These are phyloP conservation scores for Bombus waltoni DNA, from an alignment of 1,140 invertebrate genomes.

Conservation along the genomic window DNA sequence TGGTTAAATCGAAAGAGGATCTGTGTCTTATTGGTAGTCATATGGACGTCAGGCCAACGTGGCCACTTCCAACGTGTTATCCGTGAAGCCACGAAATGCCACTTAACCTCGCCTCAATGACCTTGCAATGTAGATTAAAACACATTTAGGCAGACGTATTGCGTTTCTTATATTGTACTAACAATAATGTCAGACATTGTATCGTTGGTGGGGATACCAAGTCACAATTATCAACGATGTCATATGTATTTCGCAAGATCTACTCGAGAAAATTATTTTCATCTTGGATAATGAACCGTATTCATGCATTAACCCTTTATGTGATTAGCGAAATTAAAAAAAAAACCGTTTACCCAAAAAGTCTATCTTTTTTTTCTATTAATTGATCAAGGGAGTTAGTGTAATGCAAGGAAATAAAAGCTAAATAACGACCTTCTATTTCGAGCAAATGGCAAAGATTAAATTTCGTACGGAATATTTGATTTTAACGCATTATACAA, in stretches of 20 bases:
- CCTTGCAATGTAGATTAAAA: constrained; percentile 43
- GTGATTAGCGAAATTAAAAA: background rate
- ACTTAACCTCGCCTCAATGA: constrained; percentile 20
- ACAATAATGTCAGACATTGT: background rate
- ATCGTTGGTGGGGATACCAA: background rate
- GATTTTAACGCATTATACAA: too few relatives aligned
- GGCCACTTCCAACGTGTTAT: constrained; percentile 52
- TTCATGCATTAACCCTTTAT: background rate
- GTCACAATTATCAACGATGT: background rate
- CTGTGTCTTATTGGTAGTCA: constrained; percentile 9
- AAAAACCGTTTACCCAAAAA: background rate
- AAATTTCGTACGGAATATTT: too few relatives aligned
- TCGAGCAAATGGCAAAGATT: too few relatives aligned
- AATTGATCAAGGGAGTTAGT: background rate
- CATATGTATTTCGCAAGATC: background rate
- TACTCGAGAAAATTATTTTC: background rate
- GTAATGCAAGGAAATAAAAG: background rate
- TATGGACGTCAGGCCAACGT: constrained; percentile 39
- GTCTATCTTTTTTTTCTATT: background rate
- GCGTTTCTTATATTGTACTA: background rate
- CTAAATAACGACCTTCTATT: too few relatives aligned
- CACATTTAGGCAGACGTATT: constrained; percentile 12
- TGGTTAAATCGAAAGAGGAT: background rate
- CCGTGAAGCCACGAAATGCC: constrained; percentile 27
- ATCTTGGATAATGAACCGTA: constrained; percentile 2